A percentile compares a stretch with the other conserved stretches of the same genome.
Conservation (phyloP, 2,888 invertebrate species). For the Mythimna loreyi region DNA sequence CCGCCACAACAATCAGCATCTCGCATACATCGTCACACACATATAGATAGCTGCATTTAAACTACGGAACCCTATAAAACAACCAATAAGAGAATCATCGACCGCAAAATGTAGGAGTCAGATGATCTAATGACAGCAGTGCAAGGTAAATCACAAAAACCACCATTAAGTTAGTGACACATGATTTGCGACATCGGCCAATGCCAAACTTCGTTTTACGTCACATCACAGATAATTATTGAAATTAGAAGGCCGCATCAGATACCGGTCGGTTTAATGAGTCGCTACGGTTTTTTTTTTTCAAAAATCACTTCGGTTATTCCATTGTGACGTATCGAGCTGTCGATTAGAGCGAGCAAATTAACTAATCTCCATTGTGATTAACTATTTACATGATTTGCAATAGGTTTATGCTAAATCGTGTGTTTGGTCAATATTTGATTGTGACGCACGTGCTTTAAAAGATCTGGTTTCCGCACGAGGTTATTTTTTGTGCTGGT, state of each 20-base stretch:
- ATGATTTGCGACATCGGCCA: slow-evolving; percentile 43
- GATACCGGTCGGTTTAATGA: slow-evolving; percentile 51
- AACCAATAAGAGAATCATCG: slow-evolving; percentile 41
- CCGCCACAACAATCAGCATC: no score
- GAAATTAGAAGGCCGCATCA: slow-evolving; percentile 54
- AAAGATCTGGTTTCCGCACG: slow-evolving; percentile 5
- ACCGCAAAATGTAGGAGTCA: slow-evolving; percentile 53
- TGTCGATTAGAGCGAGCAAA: slow-evolving; percentile 3
- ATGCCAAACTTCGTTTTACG: slow-evolving; percentile 55
- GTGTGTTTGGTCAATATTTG: slow-evolving; percentile 4
- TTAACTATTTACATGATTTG: slow-evolving; percentile 15
- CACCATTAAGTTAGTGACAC: slow-evolving; percentile 48
- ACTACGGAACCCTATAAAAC: slow-evolving; percentile 2
- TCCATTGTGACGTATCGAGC: slow-evolving; percentile 35
- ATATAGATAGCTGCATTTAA: no score
- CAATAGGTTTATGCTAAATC: slow-evolving; percentile 14
- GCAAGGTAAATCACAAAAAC: slow-evolving; percentile 63
- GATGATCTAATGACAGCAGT: slow-evolving; percentile 38
- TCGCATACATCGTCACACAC: no score
- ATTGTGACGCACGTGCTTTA: slow-evolving; percentile 14
- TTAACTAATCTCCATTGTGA: slow-evolving; percentile 12
- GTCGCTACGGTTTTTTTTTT: slow-evolving; percentile 26
- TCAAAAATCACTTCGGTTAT: slow-evolving; percentile 38
- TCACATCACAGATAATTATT: slow-evolving; percentile 45
- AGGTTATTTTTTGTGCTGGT: slow-evolving; percentile 1